Evolutionary conservation across 2,113 vertebrate species (phyloP), one percentile per base, ranked within the genome.

Genomic region (Neomonachus schauinslandi): DNA sequence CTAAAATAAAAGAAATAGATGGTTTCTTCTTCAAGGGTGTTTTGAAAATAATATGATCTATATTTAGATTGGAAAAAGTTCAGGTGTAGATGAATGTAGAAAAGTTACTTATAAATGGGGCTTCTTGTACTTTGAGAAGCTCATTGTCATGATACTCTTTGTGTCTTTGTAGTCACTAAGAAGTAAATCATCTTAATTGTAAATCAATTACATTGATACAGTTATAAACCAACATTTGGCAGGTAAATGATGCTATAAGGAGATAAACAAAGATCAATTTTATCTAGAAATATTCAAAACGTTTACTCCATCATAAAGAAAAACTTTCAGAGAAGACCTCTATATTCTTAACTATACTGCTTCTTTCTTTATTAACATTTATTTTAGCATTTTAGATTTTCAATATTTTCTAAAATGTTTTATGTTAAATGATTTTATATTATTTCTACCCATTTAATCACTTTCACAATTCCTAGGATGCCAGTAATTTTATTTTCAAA

Each of bases 31-130:
- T 87, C 53, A 81, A 53, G 12, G 14, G 31, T 42, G 42, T 95
- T 95, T 92, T 89, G n/a, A 84, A 96, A 97, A 76, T 82, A 89
- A 55, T 49, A n/a, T 80, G 36, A 81, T 82, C 39, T 92, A 67
- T 74, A 81, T 88, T 80, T 24, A 51, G 28, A 51, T 69, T 94
- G 19, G 24, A 53, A 96, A 67, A 21, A 49, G 31, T 49, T 51
- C 87, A 87, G 5, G 8, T 87, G 28, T 42, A 88, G 79, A 63
- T 63, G 28, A 82, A 88, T 76, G 14, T 21, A 84, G 31, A 94
- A 92, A n/a, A 39, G 39, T 46, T 80, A 76, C 7, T 33, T 72
- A 57, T 49, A 67, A 39, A 87, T 46, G 26, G 42, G 5, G 24
- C 24, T 42, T 21, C 36, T 81, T 33, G 1, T 83, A 59, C 31